Evolutionary conservation across 2,113 vertebrate genomes (phyloP).

Genomic region (Boulengeromyrus knoepffleri): DNA sequence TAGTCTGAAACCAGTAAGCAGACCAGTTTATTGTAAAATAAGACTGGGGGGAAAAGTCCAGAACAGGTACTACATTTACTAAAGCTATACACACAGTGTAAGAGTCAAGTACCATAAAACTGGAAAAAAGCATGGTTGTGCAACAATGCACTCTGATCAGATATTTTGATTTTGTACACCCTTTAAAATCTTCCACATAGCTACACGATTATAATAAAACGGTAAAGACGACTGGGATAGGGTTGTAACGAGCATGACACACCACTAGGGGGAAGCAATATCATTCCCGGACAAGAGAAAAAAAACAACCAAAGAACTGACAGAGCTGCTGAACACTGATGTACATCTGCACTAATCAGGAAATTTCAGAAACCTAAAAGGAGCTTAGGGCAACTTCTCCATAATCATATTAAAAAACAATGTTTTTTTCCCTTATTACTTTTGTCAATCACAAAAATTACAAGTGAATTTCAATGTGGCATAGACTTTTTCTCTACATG

Average conservation of each 20-base stretch:
- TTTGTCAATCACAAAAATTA: not conserved
- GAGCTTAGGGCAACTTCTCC: not conserved
- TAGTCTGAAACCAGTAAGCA: not conserved
- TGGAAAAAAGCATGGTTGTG: not conserved
- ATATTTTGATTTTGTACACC: not conserved
- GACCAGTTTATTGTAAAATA: not conserved
- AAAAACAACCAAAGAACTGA: not conserved
- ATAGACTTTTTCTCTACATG: not conserved
- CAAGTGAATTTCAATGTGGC: not conserved
- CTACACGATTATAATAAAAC: not conserved
- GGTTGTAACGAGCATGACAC: not conserved
- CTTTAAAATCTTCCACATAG: not conserved
- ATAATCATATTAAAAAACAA: not conserved
- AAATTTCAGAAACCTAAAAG: not conserved
- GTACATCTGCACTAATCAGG: not conserved
- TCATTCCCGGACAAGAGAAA: not conserved
- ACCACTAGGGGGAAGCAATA: constrained; percentile 4
- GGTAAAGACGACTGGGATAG: not conserved
- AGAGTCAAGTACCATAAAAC: not conserved
- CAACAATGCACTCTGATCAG: not conserved
- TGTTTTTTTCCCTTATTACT: not conserved
- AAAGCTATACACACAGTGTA: not conserved
- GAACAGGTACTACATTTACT: not conserved
- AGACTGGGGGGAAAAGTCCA: not conserved
- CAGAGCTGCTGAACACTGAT: not conserved